Evolutionary conservation across 2,113 vertebrate genomes (phyloP).

Genomic region (Macheiramphus alcinus): DNA sequence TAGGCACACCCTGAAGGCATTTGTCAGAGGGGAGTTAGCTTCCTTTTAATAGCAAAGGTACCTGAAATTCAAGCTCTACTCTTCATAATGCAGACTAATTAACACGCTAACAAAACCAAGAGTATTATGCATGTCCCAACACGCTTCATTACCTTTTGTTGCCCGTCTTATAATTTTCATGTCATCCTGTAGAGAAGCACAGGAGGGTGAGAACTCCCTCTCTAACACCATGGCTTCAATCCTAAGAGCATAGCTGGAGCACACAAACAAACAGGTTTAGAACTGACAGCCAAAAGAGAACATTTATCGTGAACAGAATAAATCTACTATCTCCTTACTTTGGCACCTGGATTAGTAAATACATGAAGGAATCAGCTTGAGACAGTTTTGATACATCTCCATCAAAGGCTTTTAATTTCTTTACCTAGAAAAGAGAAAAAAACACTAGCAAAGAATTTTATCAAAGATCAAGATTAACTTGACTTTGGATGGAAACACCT

Average conservation of each 20-base stretch:
- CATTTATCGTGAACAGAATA: background rate
- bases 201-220: constrained; percentile 88
- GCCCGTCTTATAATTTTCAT: constrained; percentile 84
- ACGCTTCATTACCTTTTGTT: constrained; percentile 82
- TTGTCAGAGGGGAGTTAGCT: constrained; percentile 59
- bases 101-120: constrained; percentile 59
- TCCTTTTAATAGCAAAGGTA: constrained; percentile 64
- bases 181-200: constrained; percentile 81
- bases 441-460: background rate
- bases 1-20: constrained; percentile 36
- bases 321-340: constrained; percentile 76
- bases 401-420: constrained; percentile 87
- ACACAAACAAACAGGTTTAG: constrained; percentile 44
- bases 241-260: constrained; percentile 86
- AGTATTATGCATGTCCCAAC: constrained; percentile 20
- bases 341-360: constrained; percentile 90
- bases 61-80: constrained; percentile 71
- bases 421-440: constrained; percentile 76
- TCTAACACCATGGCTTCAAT: constrained; percentile 95
- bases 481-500: background rate
- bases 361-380: constrained; percentile 94
- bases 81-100: constrained; percentile 59
- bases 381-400: constrained; percentile 90
- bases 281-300: background rate
- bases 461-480: background rate